Base-by-base conservation (phyloP, 1,140 invertebrate species). In the Chelonus insularis region DNA sequence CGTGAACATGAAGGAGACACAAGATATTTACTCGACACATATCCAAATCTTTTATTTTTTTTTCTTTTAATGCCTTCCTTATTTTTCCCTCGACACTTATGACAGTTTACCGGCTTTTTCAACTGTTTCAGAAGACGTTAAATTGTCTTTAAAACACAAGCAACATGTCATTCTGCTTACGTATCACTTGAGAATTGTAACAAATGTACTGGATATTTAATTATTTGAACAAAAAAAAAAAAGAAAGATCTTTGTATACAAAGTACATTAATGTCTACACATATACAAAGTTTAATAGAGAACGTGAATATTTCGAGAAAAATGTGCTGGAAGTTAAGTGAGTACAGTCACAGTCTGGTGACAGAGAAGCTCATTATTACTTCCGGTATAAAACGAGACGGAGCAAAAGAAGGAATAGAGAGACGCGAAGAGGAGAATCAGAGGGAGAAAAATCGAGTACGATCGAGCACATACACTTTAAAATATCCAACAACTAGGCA, bases 401-500 rank as follows among this genome's bases (percentile, higher is more conserved):
- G 50, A 43, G 29, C 39, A 59, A n/a, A 12, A 48, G 18, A 41
- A 48, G 20, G 6, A 21, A 16, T 11, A 43, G 21, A 43, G 36
- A 45, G 34, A 43, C 52, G 48, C 23, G 25, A 11, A 58, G 20
- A 50, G 41, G 56, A 16, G 32, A 52, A 16, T 25, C 23, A 59
- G 21, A 56, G 57, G 20, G 57, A 63, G 55, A 60, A 63, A 68
- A 66, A 67, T 43, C 63, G 50, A 52, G 60, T 57, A 37, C 61
- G 63, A 61, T 63, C 64, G 55, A 51, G 52, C 9, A 54, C 18
- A 56, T 18, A 29, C 16, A 37, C 8, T 14, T 55, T 66, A 72
- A 69, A 71, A 70, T 66, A 64, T 63, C 68, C 67, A 68, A 74
- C 73, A 74, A 76, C 76, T 74, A 75, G 73, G 64, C 71, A 76